A percentile compares a stretch with the other conserved stretches of the same genome.
These are phyloP conservation scores for Scaptodrosophila latifasciaeformis DNA, from an alignment of 2,888 invertebrate species.

Conservation along the genomic window DNA sequence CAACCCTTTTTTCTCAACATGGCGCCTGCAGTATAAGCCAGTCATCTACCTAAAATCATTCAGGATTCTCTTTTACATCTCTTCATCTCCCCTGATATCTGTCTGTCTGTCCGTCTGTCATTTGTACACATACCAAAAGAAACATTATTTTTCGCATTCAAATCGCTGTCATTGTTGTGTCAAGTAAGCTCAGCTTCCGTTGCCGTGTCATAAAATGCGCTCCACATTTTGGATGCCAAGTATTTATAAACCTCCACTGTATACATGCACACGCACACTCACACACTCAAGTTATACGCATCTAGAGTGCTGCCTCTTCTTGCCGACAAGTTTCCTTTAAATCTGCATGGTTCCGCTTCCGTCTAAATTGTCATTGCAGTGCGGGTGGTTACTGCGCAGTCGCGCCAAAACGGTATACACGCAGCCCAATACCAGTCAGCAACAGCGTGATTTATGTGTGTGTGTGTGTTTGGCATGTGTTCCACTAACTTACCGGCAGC, in stretches of 20 bases:
- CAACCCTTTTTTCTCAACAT: not conserved
- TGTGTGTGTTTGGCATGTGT: slow-evolving; percentile 12
- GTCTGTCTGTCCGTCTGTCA: not conserved
- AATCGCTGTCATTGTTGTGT: slow-evolving; percentile 23
- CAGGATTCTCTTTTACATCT: not conserved
- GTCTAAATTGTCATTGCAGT: slow-evolving; percentile 28
- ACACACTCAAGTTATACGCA: slow-evolving; percentile 34
- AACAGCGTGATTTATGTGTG: slow-evolving; percentile 6
- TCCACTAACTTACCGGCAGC: slow-evolving; percentile 10
- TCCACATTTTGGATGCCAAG: slow-evolving; percentile 59
- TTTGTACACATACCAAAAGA: not conserved
- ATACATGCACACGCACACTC: slow-evolving; percentile 33
- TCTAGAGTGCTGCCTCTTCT: slow-evolving; percentile 25
- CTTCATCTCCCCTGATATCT: not conserved
- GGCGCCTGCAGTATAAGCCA: not conserved
- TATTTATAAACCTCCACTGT: slow-evolving; percentile 55
- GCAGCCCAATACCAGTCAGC: slow-evolving; percentile 4
- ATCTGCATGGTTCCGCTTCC: slow-evolving; percentile 68
- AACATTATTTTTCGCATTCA: not conserved
- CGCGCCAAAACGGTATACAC: slow-evolving; percentile 31
- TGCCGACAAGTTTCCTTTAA: slow-evolving; percentile 48
- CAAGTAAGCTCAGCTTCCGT: slow-evolving; percentile 49
- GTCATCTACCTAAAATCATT: not conserved
- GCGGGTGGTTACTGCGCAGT: slow-evolving; percentile 41
- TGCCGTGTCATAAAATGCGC: slow-evolving; percentile 39